Evolutionary conservation across 2,888 invertebrate genomes (phyloP), one percentile per base, ranked within the genome.

Genomic region (Beris morrisii): DNA sequence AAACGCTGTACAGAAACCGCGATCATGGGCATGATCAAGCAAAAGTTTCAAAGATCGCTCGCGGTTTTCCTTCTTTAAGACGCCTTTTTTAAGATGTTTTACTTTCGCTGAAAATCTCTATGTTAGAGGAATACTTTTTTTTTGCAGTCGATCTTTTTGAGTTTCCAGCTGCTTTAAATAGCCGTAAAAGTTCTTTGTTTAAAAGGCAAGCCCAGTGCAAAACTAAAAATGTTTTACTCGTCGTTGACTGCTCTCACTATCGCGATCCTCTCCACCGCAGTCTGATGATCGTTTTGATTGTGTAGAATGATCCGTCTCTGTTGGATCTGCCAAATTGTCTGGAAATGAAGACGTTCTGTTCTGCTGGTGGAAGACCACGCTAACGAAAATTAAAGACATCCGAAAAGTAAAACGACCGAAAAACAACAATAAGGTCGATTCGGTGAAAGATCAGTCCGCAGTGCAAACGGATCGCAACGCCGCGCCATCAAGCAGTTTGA

Each of bases 121-220:
- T 31, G 54, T 31, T 30, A 56, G 54, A 7, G 11, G 31, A 5
- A 32, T n/a, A 28, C 1, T 38, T 56, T 31, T 22, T 43, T 56
- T 56, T 13, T 43, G 15, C 15, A 13, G 11, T 43, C 13, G 2
- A 7, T 38, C 9, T 30, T 43, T 56, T 52, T 56, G 15, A 43
- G 43, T 56, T 15, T 56, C 56, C 43, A 56, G 43, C 56, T 56
- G 56, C 43, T 56, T 56, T 56, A 56, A 56, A 56, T 56, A 56
- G 56, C 43, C 56, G 43, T 56, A 56, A n/a, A 30, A 56, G 15
- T 43, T 56, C 56, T 56, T 56, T 56, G 43, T 56, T 56, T 15
- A 22, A n/a, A 31, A 56, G n/a, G 31, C 13, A 15, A 56, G 38
- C 43, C 15, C 32, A 43, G 15, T 12, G 13, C 6, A 38, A 12